Percentiles rank a stretch among this genome's conserved stretches.
Evolutionary conservation across 1,140 invertebrate species (phyloP).

Genomic region (Heliothis subflexa): DNA sequence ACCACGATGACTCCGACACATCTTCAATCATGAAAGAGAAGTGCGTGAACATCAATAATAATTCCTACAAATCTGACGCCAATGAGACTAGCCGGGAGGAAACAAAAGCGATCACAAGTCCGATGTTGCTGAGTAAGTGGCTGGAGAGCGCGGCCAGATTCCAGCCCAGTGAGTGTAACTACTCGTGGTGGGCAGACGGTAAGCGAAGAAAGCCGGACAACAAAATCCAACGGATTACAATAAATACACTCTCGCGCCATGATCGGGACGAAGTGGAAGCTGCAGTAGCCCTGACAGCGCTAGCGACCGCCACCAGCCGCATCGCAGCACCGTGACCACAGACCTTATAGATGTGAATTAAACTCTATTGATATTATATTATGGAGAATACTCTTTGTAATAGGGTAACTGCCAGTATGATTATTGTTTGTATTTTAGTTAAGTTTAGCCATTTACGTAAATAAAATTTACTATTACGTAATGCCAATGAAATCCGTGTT

Average conservation of each 20-base stretch:
- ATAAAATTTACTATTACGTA: constrained; percentile 49
- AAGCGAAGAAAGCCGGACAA: constrained; percentile 66
- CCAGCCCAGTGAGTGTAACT: constrained; percentile 89
- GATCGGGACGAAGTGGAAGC: constrained; percentile 90
- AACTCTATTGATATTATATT: constrained; percentile 4
- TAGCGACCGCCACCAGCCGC: constrained; percentile 78
- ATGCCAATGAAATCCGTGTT: constrained; percentile 48
- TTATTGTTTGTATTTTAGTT: constrained; percentile 39
- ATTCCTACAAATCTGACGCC: constrained; percentile 68
- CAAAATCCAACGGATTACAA: constrained; percentile 57
- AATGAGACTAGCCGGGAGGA: constrained; percentile 61
- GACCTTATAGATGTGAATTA: not conserved
- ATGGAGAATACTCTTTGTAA: constrained; percentile 33
- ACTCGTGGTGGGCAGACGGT: constrained; percentile 88
- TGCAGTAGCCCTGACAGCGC: constrained; percentile 88
- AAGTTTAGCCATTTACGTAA: constrained; percentile 42
- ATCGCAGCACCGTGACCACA: constrained; percentile 64
- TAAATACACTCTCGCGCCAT: constrained; percentile 75
- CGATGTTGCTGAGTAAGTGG: constrained; percentile 89
- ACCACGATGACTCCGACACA: constrained; percentile 66
- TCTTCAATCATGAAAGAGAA: constrained; percentile 77
- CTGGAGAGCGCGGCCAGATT: constrained; percentile 89
- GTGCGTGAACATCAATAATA: constrained; percentile 74
- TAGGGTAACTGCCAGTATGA: constrained; percentile 42
- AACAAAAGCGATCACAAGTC: constrained; percentile 76